Conservation (phyloP, 2,888 invertebrate genomes). For the Agapetus fuscipes region DNA sequence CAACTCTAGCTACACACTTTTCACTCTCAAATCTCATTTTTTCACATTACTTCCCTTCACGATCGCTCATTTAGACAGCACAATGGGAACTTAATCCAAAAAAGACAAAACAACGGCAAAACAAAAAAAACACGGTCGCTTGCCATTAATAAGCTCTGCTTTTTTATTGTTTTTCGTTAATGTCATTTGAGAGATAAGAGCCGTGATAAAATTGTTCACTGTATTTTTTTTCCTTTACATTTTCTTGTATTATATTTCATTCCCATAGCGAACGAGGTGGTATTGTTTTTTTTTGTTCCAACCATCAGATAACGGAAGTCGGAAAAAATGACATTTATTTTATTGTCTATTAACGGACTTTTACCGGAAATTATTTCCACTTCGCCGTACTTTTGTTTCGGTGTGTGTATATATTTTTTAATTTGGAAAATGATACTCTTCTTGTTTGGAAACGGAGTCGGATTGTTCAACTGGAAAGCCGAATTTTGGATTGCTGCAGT, state of each 20-base stretch:
- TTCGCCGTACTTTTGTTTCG: background rate
- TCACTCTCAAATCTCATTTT: too few species aligned
- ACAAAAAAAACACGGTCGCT: background rate
- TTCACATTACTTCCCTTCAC: too few species aligned
- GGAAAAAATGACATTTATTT: background rate
- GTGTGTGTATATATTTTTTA: background rate
- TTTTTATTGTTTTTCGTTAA: background rate
- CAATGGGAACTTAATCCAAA: too few species aligned
- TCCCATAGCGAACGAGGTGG: too few species aligned
- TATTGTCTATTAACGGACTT: background rate
- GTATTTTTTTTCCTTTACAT: background rate
- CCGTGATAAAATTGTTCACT: background rate
- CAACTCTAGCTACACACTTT: too few species aligned
- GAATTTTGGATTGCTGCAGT: too few species aligned
- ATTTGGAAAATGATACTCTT: background rate
- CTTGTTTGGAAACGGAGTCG: too few species aligned
- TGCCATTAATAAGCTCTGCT: background rate
- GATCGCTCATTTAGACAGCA: too few species aligned
- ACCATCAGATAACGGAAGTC: background rate
- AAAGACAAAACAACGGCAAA: too few species aligned
- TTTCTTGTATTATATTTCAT: background rate
- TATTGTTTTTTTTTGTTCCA: background rate
- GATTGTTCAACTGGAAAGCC: too few species aligned
- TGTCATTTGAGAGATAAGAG: background rate
- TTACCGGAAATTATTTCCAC: background rate